These are phyloP conservation scores for rabbit (Oryctolagus cuniculus) DNA, from an alignment of 2,113 vertebrate genomes.

Conservation along the genomic window mOryCun1.1 NC_091432.1:79108001-79108500, in stretches of 20 bases:
- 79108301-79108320: neutral
- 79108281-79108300: neutral
- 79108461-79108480: neutral
- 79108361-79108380: neutral
- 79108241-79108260: neutral
- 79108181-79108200: neutral
- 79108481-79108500: neutral
- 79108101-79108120: neutral
- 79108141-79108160: neutral
- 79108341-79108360: neutral
- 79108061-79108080: neutral
- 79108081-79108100: neutral
- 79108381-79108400: neutral
- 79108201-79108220: neutral
- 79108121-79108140: neutral
- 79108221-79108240: neutral
- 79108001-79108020: constrained; percentile 19
- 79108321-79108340: neutral
- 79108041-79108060: neutral
- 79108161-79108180: neutral
- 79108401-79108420: neutral
- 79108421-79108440: neutral
- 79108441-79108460: neutral
- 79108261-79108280: neutral
- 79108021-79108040: neutral